phyloP scores from a whole-genome alignment of 1,140 invertebrate species.

The Drosophila yakuba region DNA sequence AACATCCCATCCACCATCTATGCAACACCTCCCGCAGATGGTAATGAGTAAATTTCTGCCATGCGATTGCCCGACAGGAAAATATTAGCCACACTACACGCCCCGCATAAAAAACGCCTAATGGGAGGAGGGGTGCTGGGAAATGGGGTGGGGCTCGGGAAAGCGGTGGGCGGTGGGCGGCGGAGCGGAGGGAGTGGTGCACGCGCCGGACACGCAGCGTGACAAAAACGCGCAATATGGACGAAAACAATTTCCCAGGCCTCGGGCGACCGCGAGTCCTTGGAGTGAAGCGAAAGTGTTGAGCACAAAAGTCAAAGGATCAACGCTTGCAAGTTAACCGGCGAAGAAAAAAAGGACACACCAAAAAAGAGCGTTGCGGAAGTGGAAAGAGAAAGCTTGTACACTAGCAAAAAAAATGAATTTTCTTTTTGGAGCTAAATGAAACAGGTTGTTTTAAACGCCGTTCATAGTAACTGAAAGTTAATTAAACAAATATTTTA shows the following conservation, averaged over 20 bases:
- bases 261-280: constrained; percentile 10
- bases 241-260: constrained; percentile 74
- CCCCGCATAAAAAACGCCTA: constrained; percentile 72
- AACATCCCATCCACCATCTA: constrained; percentile 1
- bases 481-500: too few species aligned
- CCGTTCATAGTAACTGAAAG: too few species aligned
- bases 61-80: constrained; percentile 66
- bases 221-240: constrained; percentile 69
- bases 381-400: constrained; percentile 2
- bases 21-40: constrained; percentile 60
- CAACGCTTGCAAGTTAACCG: constrained; percentile 74
- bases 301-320: constrained; percentile 80
- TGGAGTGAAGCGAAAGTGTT: constrained; percentile 59
- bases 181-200: constrained; percentile 27
- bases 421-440: too few species aligned
- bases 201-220: constrained; percentile 74
- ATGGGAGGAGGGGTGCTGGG: background rate
- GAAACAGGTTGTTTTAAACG: too few species aligned
- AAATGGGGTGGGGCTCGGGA: background rate
- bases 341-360: constrained; percentile 23
- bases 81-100: constrained; percentile 81
- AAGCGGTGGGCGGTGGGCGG: background rate
- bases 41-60: constrained; percentile 75
- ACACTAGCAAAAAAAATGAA: constrained; percentile 1
- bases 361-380: constrained; percentile 25